A percentile compares a stretch with the other conserved stretches of the same genome.
phyloP scores from a whole-genome alignment of 1,140 invertebrate genomes.

The Drosophila sp. region DNA sequence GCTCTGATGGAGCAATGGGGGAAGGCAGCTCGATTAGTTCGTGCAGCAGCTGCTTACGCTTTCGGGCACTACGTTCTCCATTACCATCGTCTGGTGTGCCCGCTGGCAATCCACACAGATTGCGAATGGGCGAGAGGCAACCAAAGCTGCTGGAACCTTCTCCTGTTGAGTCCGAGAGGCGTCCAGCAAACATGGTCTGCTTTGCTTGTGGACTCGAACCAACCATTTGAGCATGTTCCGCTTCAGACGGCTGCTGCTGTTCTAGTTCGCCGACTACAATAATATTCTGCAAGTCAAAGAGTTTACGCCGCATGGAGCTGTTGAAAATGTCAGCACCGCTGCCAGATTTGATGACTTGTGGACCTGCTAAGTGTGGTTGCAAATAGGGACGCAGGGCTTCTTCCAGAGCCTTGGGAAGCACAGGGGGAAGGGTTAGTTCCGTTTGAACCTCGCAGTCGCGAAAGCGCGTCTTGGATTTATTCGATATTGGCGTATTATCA shows the following conservation, averaged over 20 bases:
- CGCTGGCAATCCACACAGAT: constrained; percentile 57
- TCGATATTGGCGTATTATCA: constrained; percentile 74
- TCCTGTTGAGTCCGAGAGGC: constrained; percentile 67
- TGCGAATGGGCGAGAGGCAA: constrained; percentile 77
- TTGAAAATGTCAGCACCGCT: constrained; percentile 56
- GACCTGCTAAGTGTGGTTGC: constrained; percentile 80
- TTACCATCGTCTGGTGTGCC: constrained; percentile 66
- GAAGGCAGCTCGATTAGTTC: constrained; percentile 66
- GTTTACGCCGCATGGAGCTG: constrained; percentile 76
- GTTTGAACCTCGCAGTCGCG: constrained; percentile 85
- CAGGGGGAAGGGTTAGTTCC: constrained; percentile 85
- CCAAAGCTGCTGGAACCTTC: constrained; percentile 73
- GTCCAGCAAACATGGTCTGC: constrained; percentile 67
- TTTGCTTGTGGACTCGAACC: constrained; percentile 72
- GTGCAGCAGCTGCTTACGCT: constrained; percentile 53
- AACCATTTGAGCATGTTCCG: constrained; percentile 45
- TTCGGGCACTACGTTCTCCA: constrained; percentile 21
- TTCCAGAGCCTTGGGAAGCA: constrained; percentile 85
- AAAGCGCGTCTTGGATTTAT: constrained; percentile 47
- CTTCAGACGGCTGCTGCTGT: constrained; percentile 7
- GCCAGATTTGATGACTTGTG: constrained; percentile 17
- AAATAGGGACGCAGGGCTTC: constrained; percentile 86
- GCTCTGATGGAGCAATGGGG: constrained; percentile 68
- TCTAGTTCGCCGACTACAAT: constrained; percentile 66
- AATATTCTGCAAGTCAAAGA: constrained; percentile 75